Base-by-base conservation (phyloP, 2,113 vertebrate genomes). In the Forbesichthys agassizii region DNA sequence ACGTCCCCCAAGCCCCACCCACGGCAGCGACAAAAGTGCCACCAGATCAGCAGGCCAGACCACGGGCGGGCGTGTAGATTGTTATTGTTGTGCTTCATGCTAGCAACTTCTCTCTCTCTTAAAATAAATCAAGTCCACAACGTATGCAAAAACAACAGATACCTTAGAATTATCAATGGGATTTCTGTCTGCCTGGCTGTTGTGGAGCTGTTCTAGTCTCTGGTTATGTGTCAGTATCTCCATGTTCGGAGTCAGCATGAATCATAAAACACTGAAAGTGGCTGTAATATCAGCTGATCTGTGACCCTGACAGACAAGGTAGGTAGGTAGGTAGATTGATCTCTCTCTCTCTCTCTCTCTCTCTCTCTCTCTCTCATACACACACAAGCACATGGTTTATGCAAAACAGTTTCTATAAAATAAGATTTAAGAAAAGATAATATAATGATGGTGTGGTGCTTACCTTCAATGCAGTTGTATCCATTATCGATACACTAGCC, bases 271-370 rank as follows among this genome's bases (percentile, higher is more conserved):
- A 36, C 61, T 81, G 59, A 81, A 75, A 79, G 75, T 48, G 33
- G 52, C 62, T 66, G 47, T 75, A 52, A 64, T 78, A 82, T 86
- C 86, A 73, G 74, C 59, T 78, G 69, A 85, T 79, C 79, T 75
- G 33, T 82, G 85, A 81, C 72, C 82, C 65, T 33, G 18, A 3
- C 14, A 48, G 49, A 54, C 74, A 74, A 78, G 36, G 2, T 27
- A 27, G 27, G 27, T 27, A 78, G 36, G 2, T 27, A 27, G 27
- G 27, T 27, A 27, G 27, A 3, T 2, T 27, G 27, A 27, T 1
- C 20, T 20, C 20, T 1, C 20, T 20, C 20, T 20, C 20, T 20
- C 20, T 20, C 16, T 16, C 16, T 16, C 16, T 16, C 16, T 16
- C 16, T 16, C 16, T 16, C 16, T 16, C 16, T 16, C 16, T 16